Evolutionary conservation across 1,140 invertebrate species (phyloP).

Genomic region (Drosophila bocqueti): DNA sequence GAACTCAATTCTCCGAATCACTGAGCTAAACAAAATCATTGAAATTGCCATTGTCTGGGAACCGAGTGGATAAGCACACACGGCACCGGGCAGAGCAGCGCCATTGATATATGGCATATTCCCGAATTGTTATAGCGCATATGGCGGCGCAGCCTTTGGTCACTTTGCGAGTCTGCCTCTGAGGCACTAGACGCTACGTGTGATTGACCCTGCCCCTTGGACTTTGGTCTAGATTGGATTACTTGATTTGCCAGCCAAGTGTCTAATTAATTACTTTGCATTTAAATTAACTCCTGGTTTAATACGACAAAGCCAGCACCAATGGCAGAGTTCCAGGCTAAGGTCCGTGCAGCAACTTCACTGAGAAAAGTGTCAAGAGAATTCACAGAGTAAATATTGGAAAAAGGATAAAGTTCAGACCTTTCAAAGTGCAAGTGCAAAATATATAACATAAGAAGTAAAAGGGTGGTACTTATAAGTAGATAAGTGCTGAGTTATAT

Average conservation of each 20-base stretch:
- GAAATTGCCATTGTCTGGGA: conserved; percentile 67
- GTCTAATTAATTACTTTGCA: conserved; percentile 83
- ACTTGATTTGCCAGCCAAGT: conserved; percentile 51
- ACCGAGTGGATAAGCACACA: conserved; percentile 57
- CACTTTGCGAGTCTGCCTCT: conserved; percentile 26
- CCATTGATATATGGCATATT: conserved; percentile 57
- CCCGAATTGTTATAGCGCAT: conserved; percentile 17
- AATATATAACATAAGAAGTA: neutral
- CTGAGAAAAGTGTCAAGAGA: neutral
- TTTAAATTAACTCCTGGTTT: conserved; percentile 76
- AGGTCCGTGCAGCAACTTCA: neutral
- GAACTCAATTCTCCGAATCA: conserved; percentile 82
- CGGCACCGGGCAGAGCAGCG: conserved; percentile 6
- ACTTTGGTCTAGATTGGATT: conserved; percentile 41
- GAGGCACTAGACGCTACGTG: neutral
- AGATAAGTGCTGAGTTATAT: neutral
- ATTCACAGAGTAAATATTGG: neutral
- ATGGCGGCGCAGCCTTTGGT: conserved; percentile 23
- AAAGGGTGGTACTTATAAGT: neutral
- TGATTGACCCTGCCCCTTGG: conserved; percentile 23
- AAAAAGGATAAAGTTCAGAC: neutral
- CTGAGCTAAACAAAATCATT: conserved; percentile 83
- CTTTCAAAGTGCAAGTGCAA: no score
- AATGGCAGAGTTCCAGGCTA: conserved; percentile 20
- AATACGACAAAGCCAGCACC: conserved; percentile 42